Evolutionary conservation across 2,113 vertebrate species (phyloP), one percentile per base, ranked within the genome.

Genomic region (Falcunculus frontatus): DNA sequence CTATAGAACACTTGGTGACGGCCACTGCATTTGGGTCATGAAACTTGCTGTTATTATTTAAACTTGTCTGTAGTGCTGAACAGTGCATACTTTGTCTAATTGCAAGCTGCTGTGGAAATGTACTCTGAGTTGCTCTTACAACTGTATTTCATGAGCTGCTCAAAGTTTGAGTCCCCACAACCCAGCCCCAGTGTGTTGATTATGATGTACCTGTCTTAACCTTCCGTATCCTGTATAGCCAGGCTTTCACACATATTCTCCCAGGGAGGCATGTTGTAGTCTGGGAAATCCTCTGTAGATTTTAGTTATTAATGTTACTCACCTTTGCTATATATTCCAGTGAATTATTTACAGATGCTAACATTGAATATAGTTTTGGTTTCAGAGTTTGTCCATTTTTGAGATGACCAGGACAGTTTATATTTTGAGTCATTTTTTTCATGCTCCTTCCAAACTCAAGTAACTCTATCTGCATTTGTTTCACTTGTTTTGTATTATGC

Each of bases 181-280:
- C 41, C 32, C 37, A 53, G 47, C 29, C 11, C 11, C 17, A 10
- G 6, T 32, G 21, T 47, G 23, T 3, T 88, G 41, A 25, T 86
- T 73, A 20, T 57, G 59, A 74, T 39, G 19, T 81, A 20, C 19
- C 46, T 74, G 50, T 74, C 47, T 57, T 62, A 67, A 49, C 23
- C 22, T 89, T 62, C 64, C 0, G 0, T 70, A 17, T 33, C 27
- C 15, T 30, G 13, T 26, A 3, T 4, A 50, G 47, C 55, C 56
- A 81, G 55, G 22, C 35, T 62, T 77, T 87, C 56, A 41, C 47
- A 55, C 5, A 0, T 26, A 12, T 68, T 65, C 39, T 87, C 52
- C 44, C 18, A 72, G 13, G 26, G 46, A 78, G 19, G 10, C 46
- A 16, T 25, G 18, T 25, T 53, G 21, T 39, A 53, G 11, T 49